Base-by-base conservation (phyloP, 2,797 vertebrate species). In the Distichodus sexfasciatus region DNA sequence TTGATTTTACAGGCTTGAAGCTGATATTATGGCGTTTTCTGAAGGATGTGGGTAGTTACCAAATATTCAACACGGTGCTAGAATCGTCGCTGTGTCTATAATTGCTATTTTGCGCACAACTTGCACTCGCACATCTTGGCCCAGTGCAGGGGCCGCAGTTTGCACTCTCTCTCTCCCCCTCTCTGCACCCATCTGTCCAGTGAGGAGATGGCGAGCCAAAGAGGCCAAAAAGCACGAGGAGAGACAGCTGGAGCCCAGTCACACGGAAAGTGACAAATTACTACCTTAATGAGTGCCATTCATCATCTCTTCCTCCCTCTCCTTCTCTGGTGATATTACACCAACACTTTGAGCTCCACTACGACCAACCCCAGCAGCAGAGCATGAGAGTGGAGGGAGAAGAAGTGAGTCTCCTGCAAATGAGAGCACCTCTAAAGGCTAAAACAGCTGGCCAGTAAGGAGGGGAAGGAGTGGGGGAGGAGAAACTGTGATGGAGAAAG, bases 211-310 rank as follows among this genome's bases (percentile, higher is more conserved):
- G 82, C 76, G 80, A 75, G 81, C 85, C 84, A 87, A 81, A 76
- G 72, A 79, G 77, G 77, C 75, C 81, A 79, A 77, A 76, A 81
- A 89, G 85, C 86, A 86, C 68, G 86, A 84, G 85, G 87, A 89
- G 85, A 86, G 88, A 92, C 92, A 92, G 89, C 91, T 92, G 91
- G 90, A 92, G 87, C 86, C 85, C 87, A 90, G 88, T 92, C 90
- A 91, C 85, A 90, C 78, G 89, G 91, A 90, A 85, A 90, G 89
- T 91, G 90, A 92, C 91, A 92, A 91, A 93, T 92, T 92, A 90
- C 89, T 85, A 83, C 83, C 84, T 88, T 92, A 92, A 93, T 91
- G 90, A 93, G 89, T 89, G 84, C 82, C 87, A 92, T 93, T 92
- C 85, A 92, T 93, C 91, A 92, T 91, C 85, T 72, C 75, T 58